phyloP scores from a whole-genome alignment of 2,888 invertebrate species.

The Leucania comma region DNA sequence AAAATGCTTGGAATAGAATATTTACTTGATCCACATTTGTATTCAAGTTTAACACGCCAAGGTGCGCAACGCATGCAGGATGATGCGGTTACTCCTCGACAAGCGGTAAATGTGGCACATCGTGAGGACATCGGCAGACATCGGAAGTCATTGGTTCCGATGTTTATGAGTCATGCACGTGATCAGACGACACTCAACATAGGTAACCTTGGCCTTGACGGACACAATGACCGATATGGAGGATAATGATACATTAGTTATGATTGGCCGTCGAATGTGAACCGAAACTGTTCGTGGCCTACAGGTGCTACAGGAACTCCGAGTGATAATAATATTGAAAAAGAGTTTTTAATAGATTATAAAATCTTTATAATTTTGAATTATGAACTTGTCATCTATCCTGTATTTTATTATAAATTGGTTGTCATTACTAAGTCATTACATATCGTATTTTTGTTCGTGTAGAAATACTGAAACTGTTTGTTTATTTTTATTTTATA shows the following conservation, averaged over 20 bases:
- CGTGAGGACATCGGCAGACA: constrained; percentile 33
- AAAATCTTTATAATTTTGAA: no score
- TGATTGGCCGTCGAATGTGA: constrained; percentile 13
- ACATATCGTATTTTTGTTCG: no score
- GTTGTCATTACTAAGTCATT: no score
- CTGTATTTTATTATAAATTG: no score
- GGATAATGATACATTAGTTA: constrained; percentile 24
- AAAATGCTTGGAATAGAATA: constrained; percentile 33
- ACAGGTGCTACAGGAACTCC: constrained; percentile 4
- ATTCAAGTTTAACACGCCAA: constrained; percentile 30
- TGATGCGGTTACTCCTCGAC: background rate
- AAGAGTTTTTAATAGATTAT: no score
- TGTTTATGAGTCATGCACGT: constrained; percentile 53
- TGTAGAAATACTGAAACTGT: no score
- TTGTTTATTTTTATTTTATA: no score
- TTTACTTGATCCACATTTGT: constrained; percentile 23
- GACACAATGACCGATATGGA: constrained; percentile 33
- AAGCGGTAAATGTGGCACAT: constrained; percentile 21
- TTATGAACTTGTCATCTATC: no score
- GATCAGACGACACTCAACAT: constrained; percentile 28
- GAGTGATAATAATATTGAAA: no score
- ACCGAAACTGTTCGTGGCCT: constrained; percentile 6
- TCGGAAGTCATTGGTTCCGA: constrained; percentile 45
- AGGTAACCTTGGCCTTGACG: constrained; percentile 42
- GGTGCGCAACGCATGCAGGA: constrained; percentile 20